Conservation (phyloP, 2,113 vertebrate genomes). For the Phyllostomus discolor region DNA sequence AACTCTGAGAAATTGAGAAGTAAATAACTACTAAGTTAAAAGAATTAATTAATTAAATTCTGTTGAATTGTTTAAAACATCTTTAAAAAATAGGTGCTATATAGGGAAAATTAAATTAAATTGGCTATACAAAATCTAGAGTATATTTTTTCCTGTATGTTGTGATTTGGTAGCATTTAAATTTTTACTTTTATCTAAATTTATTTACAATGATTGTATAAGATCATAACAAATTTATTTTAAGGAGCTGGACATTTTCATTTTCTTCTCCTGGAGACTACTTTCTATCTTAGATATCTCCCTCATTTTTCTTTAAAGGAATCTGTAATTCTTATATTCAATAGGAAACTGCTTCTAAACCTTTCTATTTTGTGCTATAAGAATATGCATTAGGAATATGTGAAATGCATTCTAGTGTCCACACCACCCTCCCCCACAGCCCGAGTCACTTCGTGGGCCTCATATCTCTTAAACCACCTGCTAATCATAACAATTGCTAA, state of each 20-base stretch:
- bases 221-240: neutral
- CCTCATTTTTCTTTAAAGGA: constrained; percentile 55
- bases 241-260: constrained; percentile 43
- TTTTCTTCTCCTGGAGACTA: neutral
- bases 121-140: neutral
- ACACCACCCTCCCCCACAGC: constrained; percentile 45
- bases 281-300: neutral
- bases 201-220: neutral
- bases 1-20: neutral
- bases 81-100: neutral
- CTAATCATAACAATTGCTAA: constrained; percentile 81
- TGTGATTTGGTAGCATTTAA: neutral
- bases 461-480: constrained; percentile 83
- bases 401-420: neutral
- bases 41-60: neutral
- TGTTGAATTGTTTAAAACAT: neutral
- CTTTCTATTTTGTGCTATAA: neutral
- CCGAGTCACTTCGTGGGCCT: constrained; percentile 32
- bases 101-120: neutral
- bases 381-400: neutral
- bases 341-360: neutral
- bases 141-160: neutral
- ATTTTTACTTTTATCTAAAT: constrained; percentile 51
- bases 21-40: neutral
- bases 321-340: constrained; percentile 57